Evolutionary conservation across 2,797 vertebrate genomes (phyloP), one percentile per base, ranked within the genome.

Genomic region (Cossypha niveicapilla): DNA sequence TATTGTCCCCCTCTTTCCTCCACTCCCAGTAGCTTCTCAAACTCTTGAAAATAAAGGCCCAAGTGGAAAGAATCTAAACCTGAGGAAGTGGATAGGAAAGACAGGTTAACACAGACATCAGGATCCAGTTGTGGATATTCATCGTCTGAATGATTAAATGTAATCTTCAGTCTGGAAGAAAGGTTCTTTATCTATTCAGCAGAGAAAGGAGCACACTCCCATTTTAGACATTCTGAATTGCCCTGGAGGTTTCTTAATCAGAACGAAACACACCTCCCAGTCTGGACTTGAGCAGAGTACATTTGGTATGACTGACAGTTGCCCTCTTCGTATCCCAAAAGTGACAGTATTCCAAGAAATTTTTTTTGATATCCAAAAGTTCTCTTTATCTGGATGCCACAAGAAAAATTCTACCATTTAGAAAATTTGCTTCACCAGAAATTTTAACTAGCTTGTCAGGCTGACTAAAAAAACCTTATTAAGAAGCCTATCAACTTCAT

Each of bases 301-400:
- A 4, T 21, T 30, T 66, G 10, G 3, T 50, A n/a, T 37, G 21
- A 37, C 8, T 70, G 16, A 13, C 6, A 65, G 13, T 24, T 11
- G 72, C 6, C 1, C 6, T 16, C 7, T 24, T 62, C 0, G 0
- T 13, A 63, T 44, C 28, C 22, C n/a, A 10, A 42, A 87, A 61
- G 7, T 1, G 2, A 18, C 8, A 5, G 1, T 34, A 44, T 42
- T 9, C 6, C 51, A 74, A 37, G 27, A 23, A 78, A 51, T 3
- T 11, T 45, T 23, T 27, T 47, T 58, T 58, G 21, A 22, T 56
- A 25, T 2, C 25, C 18, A 4, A 32, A 45, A 76, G 2, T 57
- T 79, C n/a, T 23, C 9, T 30, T 45, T 58, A 7, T 77, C 60
- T 41, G 12, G 11, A 18, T 68, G 16, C 18, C 28, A 61, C 41